Evolutionary conservation across 64 coral and sea anemone species (phyloP), one percentile per base, ranked within the genome.

Genomic region (Astreopora myriophthalma): DNA sequence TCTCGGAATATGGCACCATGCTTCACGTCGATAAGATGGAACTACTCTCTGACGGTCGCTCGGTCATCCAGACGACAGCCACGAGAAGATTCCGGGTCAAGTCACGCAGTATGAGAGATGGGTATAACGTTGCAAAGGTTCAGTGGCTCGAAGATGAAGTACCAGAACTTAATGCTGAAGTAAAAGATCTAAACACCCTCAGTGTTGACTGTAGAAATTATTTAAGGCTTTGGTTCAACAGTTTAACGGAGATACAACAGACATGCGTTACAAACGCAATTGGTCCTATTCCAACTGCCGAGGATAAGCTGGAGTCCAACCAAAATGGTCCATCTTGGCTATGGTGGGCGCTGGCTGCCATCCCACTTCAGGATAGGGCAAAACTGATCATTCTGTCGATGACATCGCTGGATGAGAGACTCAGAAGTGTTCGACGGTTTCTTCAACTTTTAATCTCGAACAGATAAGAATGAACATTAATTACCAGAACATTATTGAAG

Each of bases 341-440:
- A 0, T 99, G 97, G 97, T 99, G 97, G 97, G 86, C 82, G 7
- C 64, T 99, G 8, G 94, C 94, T 20, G 97, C 94, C 8, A 36
- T 96, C 9, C 97, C 97, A 3, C 69, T 99, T 26, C 71, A 96
- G n/a, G 76, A 90, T 35, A 89, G 87, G 46, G 90, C 97, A 35
- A 99, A 99, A 38, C 83, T 87, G 16, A 96, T 96, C 28, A 93
- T 99, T 20, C 71, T 99, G 13, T 84, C 97, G 20, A 99, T 99
- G 97, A 87, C 80, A 7, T 96, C 97, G 49, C 71, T 94, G 9
- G 82, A 82, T 8, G 94, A 99, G 57, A 84, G 97, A 34, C 87
- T 99, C 14, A 72, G 76, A 32, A 95, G 97, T 46, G 36, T 95
- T 17, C 72, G 52, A 16, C 84, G 97, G 25, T 99, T 99, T 82